phyloP scores from a whole-genome alignment of 2,113 vertebrate genomes.

The Hippocampus guttulatus region DNA sequence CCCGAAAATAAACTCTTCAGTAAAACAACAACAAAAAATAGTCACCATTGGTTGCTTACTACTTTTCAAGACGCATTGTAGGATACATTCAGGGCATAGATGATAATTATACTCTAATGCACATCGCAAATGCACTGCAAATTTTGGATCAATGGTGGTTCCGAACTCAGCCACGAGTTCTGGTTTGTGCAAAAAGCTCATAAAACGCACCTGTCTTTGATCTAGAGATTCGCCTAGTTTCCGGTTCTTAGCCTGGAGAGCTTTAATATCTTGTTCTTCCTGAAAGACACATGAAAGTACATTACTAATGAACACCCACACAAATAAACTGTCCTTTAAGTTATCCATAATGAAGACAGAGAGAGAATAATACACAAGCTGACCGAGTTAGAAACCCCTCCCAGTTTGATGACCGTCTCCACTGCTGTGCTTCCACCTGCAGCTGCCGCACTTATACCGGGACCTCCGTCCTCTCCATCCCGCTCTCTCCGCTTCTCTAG shows the following conservation, averaged over 20 bases:
- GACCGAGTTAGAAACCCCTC: slow-evolving; percentile 89
- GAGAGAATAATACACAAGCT: slow-evolving; percentile 13
- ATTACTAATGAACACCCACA: neutral
- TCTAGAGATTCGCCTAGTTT: slow-evolving; percentile 91
- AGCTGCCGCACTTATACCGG: slow-evolving; percentile 72
- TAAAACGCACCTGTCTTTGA: slow-evolving; percentile 76
- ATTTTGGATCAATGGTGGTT: neutral
- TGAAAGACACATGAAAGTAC: slow-evolving; percentile 44
- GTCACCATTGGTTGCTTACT: neutral
- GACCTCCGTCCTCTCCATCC: slow-evolving; percentile 70
- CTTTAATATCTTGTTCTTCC: slow-evolving; percentile 94
- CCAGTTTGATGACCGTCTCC: slow-evolving; percentile 93
- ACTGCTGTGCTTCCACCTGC: slow-evolving; percentile 82
- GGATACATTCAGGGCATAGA: neutral
- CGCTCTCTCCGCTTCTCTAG: slow-evolving; percentile 88
- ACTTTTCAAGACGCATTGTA: neutral
- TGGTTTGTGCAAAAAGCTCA: neutral
- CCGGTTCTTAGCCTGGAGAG: slow-evolving; percentile 90
- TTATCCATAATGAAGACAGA: neutral
- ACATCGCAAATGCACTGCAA: neutral
- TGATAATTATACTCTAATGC: no score
- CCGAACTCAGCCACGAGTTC: neutral
- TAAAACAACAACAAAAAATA: neutral
- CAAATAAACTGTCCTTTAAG: neutral
- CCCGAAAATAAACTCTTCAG: neutral